phyloP scores from a whole-genome alignment of 1,140 invertebrate species.

The Pygmarrhopalites habei region DNA sequence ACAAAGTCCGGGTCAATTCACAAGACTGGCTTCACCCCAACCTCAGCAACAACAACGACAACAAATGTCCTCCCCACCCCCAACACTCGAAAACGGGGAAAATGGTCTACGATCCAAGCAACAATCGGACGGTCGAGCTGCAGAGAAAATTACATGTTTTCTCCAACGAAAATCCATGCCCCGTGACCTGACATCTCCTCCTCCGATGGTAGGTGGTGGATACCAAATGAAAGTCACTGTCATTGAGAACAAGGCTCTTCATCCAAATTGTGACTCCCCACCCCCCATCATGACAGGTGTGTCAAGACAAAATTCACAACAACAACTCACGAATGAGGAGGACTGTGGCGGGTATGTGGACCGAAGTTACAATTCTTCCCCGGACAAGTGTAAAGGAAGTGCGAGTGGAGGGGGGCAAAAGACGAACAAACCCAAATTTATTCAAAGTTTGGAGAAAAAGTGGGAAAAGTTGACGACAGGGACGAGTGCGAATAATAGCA shows the following conservation, averaged over 20 bases:
- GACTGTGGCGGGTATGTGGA: too few relatives aligned
- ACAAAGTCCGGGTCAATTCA: too few relatives aligned
- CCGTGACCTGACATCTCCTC: constrained; percentile 17
- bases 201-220: background rate
- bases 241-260: too few relatives aligned
- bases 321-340: too few relatives aligned
- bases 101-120: too few relatives aligned
- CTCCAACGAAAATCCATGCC: constrained; percentile 33
- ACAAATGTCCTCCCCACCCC: background rate
- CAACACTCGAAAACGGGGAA: constrained; percentile 7
- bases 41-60: background rate
- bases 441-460: constrained; percentile 48
- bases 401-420: constrained; percentile 51
- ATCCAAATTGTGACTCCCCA: too few relatives aligned
- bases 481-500: too few relatives aligned
- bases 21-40: too few relatives aligned
- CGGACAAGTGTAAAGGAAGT: constrained; percentile 41
- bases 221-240: too few relatives aligned
- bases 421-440: constrained; percentile 47
- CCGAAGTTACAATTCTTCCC: background rate
- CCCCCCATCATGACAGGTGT: too few relatives aligned
- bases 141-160: constrained; percentile 34
- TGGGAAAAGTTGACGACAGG: constrained; percentile 47
- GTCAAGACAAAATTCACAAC: too few relatives aligned
- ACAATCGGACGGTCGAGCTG: constrained; percentile 27